Conservation (phyloP, 2,113 vertebrate genomes). For the crab-eating macaque (Macaca fascicularis) region DNA sequence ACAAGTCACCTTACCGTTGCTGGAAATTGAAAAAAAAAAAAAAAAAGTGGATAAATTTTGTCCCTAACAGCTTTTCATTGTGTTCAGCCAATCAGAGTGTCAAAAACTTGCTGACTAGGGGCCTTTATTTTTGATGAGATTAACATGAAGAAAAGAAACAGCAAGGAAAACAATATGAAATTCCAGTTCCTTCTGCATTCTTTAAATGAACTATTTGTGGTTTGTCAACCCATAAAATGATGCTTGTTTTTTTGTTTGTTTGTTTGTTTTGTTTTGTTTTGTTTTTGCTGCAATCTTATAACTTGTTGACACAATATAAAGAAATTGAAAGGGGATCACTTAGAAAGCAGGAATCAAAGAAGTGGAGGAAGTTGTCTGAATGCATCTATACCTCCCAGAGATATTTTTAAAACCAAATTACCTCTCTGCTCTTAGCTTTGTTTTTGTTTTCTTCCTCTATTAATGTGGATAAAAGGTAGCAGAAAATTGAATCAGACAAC, state of each 20-base stretch:
- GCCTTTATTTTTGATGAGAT: slow-evolving; percentile 24
- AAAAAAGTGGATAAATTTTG: background rate
- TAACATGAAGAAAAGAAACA: background rate
- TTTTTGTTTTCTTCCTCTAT: background rate
- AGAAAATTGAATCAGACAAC: background rate
- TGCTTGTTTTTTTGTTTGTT: background rate
- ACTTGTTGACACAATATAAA: slow-evolving; percentile 47
- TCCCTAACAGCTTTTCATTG: background rate
- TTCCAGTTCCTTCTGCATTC: background rate
- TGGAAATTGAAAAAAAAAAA: background rate
- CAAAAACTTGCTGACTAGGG: slow-evolving; percentile 5
- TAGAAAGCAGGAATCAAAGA: slow-evolving; percentile 19
- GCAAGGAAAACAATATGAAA: background rate
- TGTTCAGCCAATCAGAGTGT: slow-evolving; percentile 11
- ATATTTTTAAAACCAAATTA: slow-evolving; percentile 54
- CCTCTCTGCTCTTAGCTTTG: background rate
- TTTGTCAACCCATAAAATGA: slow-evolving; percentile 54
- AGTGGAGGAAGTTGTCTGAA: background rate
- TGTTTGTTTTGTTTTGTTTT: background rate
- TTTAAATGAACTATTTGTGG: slow-evolving; percentile 48
- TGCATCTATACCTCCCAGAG: background rate
- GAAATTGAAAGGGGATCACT: background rate
- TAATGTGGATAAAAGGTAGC: background rate
- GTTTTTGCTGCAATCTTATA: slow-evolving; percentile 14
- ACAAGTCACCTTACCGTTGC: background rate